Base-by-base conservation (phyloP, 37 sponge, comb jelly and placozoan species). In the Amphimedon queenslandica region DNA sequence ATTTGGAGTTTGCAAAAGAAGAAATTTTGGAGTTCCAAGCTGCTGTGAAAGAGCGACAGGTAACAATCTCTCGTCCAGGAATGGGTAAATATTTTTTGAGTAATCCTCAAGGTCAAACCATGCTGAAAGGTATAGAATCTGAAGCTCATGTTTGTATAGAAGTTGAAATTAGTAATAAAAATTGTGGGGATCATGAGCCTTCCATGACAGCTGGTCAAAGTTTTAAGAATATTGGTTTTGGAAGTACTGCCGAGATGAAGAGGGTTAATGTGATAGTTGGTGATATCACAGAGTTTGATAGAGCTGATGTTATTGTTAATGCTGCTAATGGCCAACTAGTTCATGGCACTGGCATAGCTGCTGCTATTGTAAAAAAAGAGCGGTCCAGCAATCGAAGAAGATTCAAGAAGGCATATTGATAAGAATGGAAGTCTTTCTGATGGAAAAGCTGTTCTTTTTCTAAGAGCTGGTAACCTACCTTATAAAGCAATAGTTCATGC, bases 261-360 rank as follows among this genome's bases (percentile, higher is more conserved):
- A 64, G 37, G 10, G 61, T 88, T 53, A 30, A 32, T 2, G 57
- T 88, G 5, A 64, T 43, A 20, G 24, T 66, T 55, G 89, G 89
- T 30, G 89, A 89, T 41, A 78, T 89, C 58, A 89, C 89, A 5
- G 76, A 74, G 39, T 79, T 83, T 32, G 25, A 32, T 20, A 40
- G 51, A 60, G 80, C 76, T 41, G 89, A 89, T 40, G 84, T 89
- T 0, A 83, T 89, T 42, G 89, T 89, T 0, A 89, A 89, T 83
- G 89, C 89, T 55, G 84, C 89, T 6, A 89, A 89, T 71, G 71
- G 34, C 16, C 66, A 79, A 0, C 41, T 89, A 28, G 74, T 71
- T 42, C 89, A 89, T 71, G 51, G 30, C 56, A 84, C 84, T 51
- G 89, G 89, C 34, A 65, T 89, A 29, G 89, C 89, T 18, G 18